A percentile compares a stretch with the other conserved stretches of the same genome.
Evolutionary conservation across 1,140 invertebrate genomes (phyloP).

Genomic region (Acromyrmex echinatior): DNA sequence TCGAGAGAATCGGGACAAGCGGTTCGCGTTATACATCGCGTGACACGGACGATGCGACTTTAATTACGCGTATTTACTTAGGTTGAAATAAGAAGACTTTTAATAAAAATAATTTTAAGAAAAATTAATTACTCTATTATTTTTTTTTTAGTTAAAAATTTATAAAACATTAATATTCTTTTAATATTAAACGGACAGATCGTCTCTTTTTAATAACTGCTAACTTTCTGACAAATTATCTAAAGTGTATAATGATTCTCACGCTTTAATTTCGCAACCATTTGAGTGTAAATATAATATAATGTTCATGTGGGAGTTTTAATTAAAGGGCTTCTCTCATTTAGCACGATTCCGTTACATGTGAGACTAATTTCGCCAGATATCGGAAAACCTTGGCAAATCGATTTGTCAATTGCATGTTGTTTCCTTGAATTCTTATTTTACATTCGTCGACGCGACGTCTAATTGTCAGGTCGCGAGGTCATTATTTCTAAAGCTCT

Average conservation of each 20-base stretch:
- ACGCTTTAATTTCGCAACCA: background rate
- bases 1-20: constrained; percentile 36
- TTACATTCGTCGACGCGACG: constrained; percentile 12
- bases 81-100: too few species aligned
- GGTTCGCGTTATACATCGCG: constrained; percentile 45
- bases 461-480: constrained; percentile 22
- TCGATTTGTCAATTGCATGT: constrained; percentile 28
- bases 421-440: constrained; percentile 22
- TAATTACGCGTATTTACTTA: constrained; percentile 62
- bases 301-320: background rate
- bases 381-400: constrained; percentile 4
- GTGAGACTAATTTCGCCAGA: constrained; percentile 2
- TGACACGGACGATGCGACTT: constrained; percentile 64
- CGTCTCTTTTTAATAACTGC: background rate
- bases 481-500: constrained; percentile 5
- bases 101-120: too few species aligned
- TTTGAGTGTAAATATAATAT: background rate
- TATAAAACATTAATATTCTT: background rate
- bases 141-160: background rate
- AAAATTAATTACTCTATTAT: too few species aligned
- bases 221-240: background rate
- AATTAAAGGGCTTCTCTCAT: constrained; percentile 31
- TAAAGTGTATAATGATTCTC: background rate
- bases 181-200: background rate
- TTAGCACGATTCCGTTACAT: constrained; percentile 7